These are phyloP conservation scores for Oreochromis niloticus DNA, from an alignment of 2,113 vertebrate genomes.

Conservation along the genomic window DNA sequence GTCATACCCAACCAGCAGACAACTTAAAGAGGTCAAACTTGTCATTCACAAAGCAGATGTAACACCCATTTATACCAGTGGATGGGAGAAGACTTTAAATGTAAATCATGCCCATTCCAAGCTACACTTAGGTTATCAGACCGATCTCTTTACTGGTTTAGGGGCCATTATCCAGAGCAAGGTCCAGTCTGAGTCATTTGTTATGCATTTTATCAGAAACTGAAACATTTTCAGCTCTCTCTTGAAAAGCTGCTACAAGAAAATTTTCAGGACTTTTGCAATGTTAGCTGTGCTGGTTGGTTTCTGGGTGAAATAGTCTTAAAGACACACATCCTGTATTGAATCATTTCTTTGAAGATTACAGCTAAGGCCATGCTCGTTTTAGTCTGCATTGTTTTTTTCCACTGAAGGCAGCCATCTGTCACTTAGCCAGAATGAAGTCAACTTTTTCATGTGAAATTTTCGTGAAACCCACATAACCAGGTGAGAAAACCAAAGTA, in stretches of 20 bases:
- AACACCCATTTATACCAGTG: not conserved
- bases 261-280: no score
- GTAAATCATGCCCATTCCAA: not conserved
- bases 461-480: not conserved
- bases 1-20: not conserved
- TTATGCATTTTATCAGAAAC: not conserved
- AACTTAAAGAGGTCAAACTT: fast-evolving
- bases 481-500: not conserved
- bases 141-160: not conserved
- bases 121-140: not conserved
- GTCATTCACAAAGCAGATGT: fast-evolving
- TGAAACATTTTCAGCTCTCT: no score
- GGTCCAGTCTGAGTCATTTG: fast-evolving
- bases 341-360: fast-evolving
- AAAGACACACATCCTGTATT: not conserved
- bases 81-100: not conserved
- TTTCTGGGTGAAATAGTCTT: no score
- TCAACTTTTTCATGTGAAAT: not conserved
- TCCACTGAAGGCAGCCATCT: fast-evolving
- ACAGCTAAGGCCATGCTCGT: not conserved
- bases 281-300: no score
- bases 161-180: not conserved
- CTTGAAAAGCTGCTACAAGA: no score
- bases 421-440: fast-evolving
- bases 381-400: not conserved